phyloP scores from a whole-genome alignment of 2,888 invertebrate genomes.

The Drosophila meridionalis region DNA sequence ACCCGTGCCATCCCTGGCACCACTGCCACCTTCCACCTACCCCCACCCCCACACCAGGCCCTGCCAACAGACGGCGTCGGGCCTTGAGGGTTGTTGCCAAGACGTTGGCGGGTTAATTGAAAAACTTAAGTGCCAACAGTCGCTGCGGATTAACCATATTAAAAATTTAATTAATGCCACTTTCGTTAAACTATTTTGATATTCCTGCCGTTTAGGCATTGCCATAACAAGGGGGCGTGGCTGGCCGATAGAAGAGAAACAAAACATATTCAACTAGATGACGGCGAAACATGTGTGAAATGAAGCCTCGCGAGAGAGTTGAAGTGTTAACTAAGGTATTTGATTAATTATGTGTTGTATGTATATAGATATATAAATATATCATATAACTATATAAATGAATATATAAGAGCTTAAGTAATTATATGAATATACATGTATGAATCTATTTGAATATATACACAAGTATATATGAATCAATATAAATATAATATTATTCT shows the following conservation, averaged over 20 bases:
- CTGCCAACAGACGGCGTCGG: background rate
- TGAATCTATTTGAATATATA: too few relatives aligned
- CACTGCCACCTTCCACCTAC: background rate
- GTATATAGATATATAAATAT: too few relatives aligned
- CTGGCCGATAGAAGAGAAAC: background rate
- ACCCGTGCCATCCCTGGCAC: background rate
- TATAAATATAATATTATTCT: too few relatives aligned
- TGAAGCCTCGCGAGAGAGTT: too few relatives aligned
- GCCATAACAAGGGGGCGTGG: constrained; percentile 25
- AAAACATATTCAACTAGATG: background rate
- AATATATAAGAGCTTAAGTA: too few relatives aligned
- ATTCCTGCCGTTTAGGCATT: constrained; percentile 21
- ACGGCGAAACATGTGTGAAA: background rate
- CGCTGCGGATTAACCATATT: constrained; percentile 82
- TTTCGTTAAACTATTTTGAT: constrained; percentile 67
- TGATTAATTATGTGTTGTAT: too few relatives aligned
- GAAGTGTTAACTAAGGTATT: too few relatives aligned
- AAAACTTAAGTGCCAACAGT: constrained; percentile 82
- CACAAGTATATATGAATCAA: too few relatives aligned
- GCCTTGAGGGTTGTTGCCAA: constrained; percentile 50
- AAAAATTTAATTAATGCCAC: constrained; percentile 78
- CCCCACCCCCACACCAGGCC: background rate
- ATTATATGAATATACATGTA: too few relatives aligned
- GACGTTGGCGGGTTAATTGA: constrained; percentile 78
- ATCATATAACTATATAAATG: too few relatives aligned